Conservation (phyloP, 2,888 invertebrate species). For the Glaucopsyche alexis region DNA sequence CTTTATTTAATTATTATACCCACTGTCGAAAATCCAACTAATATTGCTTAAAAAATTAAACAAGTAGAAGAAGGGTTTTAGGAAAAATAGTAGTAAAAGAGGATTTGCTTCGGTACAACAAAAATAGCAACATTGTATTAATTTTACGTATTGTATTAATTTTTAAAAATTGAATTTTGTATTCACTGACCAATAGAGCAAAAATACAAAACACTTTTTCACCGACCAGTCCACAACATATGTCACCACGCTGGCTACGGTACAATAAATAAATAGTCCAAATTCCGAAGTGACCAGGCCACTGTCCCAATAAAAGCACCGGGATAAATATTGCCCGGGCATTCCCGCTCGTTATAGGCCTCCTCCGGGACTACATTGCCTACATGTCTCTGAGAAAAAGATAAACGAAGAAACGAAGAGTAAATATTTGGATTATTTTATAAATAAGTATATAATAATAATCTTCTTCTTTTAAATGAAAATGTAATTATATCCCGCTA, state of each 20-base stretch:
- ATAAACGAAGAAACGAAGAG: neutral
- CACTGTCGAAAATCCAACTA: too few relatives aligned
- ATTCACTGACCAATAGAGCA: constrained; percentile 27
- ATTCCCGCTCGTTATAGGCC: constrained; percentile 41
- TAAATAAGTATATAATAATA: neutral
- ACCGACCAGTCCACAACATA: constrained; percentile 53
- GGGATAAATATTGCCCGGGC: constrained; percentile 62
- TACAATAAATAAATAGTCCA: constrained; percentile 77
- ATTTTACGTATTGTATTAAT: too few relatives aligned
- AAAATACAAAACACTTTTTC: constrained; percentile 48
- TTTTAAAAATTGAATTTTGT: neutral
- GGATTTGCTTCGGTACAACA: too few relatives aligned
- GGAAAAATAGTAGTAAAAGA: too few relatives aligned
- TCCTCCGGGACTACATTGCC: constrained; percentile 35
- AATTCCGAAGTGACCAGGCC: constrained; percentile 77
- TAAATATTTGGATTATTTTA: neutral
- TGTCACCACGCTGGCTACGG: constrained; percentile 62
- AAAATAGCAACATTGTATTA: too few relatives aligned
- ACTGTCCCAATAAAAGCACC: constrained; percentile 70
- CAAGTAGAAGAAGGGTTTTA: too few relatives aligned
- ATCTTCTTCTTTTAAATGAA: too few relatives aligned
- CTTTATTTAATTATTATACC: too few relatives aligned
- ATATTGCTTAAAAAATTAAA: too few relatives aligned
- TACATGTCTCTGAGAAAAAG: constrained; percentile 3
- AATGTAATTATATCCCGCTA: too few relatives aligned